Conservation (phyloP, 2,888 invertebrate genomes). For the Galerucella pusilla region DNA sequence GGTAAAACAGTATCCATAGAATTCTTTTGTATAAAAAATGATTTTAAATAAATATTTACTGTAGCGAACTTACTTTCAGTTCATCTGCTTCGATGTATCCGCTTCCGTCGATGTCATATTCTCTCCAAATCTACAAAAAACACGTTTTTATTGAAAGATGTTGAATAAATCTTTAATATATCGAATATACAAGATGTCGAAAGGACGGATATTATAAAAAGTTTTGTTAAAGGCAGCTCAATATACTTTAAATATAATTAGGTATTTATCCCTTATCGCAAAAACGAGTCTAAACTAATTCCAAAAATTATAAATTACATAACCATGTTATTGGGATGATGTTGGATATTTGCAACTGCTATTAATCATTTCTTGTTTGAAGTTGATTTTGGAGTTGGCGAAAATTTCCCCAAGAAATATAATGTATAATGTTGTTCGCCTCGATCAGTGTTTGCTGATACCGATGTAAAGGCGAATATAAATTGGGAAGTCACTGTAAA, state of each 20-base stretch:
- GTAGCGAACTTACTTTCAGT: conserved; percentile 75
- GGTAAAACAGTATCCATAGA: background rate
- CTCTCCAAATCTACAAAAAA: conserved; percentile 85
- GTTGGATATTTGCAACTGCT: too few relatives aligned
- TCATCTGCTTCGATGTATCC: conserved; percentile 96
- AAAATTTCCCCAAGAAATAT: too few relatives aligned
- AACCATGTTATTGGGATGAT: too few relatives aligned
- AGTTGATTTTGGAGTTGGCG: too few relatives aligned
- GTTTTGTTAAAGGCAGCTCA: too few relatives aligned
- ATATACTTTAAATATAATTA: too few relatives aligned
- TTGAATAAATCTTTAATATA: background rate
- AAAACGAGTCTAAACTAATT: too few relatives aligned
- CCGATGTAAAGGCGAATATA: background rate
- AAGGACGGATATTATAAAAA: too few relatives aligned
- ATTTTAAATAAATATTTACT: background rate
- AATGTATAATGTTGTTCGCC: background rate
- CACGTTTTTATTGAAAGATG: background rate
- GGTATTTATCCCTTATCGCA: too few relatives aligned
- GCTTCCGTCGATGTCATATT: conserved; percentile 92
- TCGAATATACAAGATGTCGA: background rate
- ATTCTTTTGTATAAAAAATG: too few relatives aligned
- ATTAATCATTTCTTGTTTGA: too few relatives aligned
- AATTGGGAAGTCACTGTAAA: background rate
- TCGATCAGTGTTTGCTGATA: background rate
- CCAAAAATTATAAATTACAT: too few relatives aligned